Evolutionary conservation across 2,113 vertebrate species (phyloP).

Genomic region (Pelodiscus sinensis): DNA sequence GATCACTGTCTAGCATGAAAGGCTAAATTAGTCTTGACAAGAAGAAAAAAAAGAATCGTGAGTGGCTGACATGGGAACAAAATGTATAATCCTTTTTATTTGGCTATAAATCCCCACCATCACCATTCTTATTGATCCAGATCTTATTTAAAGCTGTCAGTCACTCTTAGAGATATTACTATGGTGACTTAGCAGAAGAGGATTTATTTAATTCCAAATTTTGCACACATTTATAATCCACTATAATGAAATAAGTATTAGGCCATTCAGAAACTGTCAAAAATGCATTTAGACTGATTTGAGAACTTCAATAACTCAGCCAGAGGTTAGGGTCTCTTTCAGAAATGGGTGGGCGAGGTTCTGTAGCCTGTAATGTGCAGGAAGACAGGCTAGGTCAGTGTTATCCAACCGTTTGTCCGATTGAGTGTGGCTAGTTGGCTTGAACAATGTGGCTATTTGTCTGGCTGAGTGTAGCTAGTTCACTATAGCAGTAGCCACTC

Average conservation of each 20-base stretch:
- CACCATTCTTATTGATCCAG: background rate
- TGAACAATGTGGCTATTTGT: no score
- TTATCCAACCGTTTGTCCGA: no score
- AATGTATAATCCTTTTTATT: slow-evolving; percentile 40
- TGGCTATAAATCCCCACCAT: background rate
- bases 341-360: no score
- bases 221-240: background rate
- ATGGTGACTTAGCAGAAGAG: background rate
- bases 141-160: slow-evolving; percentile 33
- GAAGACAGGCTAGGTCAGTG: no score
- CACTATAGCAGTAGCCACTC: no score
- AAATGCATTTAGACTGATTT: background rate
- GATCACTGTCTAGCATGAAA: background rate
- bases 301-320: no score
- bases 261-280: background rate
- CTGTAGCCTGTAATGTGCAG: no score
- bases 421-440: no score
- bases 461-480: no score
- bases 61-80: slow-evolving; percentile 36
- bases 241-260: background rate
- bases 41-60: background rate
- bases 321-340: no score
- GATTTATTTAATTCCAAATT: slow-evolving; percentile 24
- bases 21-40: slow-evolving; percentile 27
- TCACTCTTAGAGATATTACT: slow-evolving; percentile 1